Evolutionary conservation across 2,888 invertebrate genomes (phyloP), one percentile per base, ranked within the genome.

Genomic region (Chorisops tibialis): DNA sequence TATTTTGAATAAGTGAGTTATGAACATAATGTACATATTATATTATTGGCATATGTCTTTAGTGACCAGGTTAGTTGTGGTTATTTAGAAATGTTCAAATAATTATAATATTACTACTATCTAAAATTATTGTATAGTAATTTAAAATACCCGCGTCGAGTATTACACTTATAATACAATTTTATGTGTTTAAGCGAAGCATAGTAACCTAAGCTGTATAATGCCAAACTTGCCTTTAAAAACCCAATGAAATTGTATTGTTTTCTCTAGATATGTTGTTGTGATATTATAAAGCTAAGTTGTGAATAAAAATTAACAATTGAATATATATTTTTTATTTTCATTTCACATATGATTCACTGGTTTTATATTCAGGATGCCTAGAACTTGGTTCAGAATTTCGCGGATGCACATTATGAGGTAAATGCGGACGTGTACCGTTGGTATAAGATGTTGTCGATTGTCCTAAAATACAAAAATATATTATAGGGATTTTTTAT

Each of bases 361-460:
- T 68, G 88, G 86, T 75, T 83, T 80, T 71, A 90, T 87, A 70
- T 84, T 82, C 63, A 89, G 79, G 70, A 91, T 75, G 59, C 74
- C 74, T 45, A 91, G 75, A 52, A 84, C 81, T 69, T 81, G 83
- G 71, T 85, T 84, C 54, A 89, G 80, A 47, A 88, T 83, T 67
- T 82, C 79, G 65, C 85, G 83, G 30, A 89, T 72, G 37, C 84
- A 82, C 73, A 79, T 83, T 35, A 91, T 71, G 71, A 91, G 80
- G 72, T 87, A 85, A 45, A 91, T 81, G 68, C 89, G 82, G 14
- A 89, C 87, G 74, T 83, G 83, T 71, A 91, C 79, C 4, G 82
- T 78, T 4, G 87, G 85, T 69, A 87, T 78, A 66, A 91, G 79
- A 72, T 89, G 88, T 50, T 79, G 76, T 69, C 87, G 81, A 37